Base-by-base conservation (phyloP, 2,888 invertebrate genomes). In the Timema cristinae region DNA sequence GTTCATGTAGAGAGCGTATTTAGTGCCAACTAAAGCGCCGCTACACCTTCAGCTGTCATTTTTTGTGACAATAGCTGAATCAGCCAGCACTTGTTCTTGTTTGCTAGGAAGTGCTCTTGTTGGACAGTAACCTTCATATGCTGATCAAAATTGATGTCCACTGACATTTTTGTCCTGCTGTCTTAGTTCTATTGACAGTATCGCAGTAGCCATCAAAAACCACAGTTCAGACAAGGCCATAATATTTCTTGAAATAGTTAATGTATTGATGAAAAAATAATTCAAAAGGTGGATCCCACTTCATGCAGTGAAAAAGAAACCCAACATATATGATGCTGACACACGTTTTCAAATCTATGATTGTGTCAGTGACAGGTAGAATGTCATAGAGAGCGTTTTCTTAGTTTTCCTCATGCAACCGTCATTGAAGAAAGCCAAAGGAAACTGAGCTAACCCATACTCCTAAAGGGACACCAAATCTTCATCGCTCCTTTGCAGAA, bases 21-120 rank as follows among this genome's bases (percentile, higher is more conserved):
- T 32, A 32, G 32, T 32, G 32, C 32, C 32, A 32, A 32, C 32
- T 32, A 32, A 32, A 32, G 32, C 32, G 32, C 32, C 32, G 32
- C 32, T 32, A 54, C n/a, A 54, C n/a, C n/a, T 54, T 54, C 54
- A 54, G 54, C 54, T 54, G 11, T n/a, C 54, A 54, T 54, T 54
- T 54, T 54, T 54, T 54, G 54, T 54, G 54, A 54, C n/a, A 54
- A 54, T 54, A 54, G 54, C 54, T 54, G 11, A 54, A 54, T n/a
- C 54, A 54, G 54, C n/a, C 54, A n/a, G 54, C 2, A 54, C n/a
- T 54, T n/a, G n/a, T 54, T 13, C 54, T 54, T 54, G n/a, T 54
- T 54, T 13, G 54, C n/a, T 54, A 54, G 54, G 54, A 54, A 54
- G 54, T 54, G 54, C 4, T 32, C 32, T 32, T 32, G 32, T 32